Evolutionary conservation across 2,888 invertebrate genomes (phyloP), one percentile per base, ranked within the genome.

Genomic region (Latrodectus hesperus): DNA sequence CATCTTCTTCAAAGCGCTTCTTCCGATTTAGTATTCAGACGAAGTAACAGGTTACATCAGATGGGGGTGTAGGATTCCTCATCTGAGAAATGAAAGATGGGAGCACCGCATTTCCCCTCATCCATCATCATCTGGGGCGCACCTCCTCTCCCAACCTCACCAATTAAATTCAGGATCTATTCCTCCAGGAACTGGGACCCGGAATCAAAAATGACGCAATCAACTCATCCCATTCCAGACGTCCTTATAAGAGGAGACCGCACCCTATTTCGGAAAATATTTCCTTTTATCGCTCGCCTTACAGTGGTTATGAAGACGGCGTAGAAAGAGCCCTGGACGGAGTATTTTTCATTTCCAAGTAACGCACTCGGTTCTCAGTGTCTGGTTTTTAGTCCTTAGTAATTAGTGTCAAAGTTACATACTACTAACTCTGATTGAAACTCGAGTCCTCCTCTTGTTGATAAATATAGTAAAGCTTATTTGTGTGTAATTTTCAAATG

Each of bases 191-290:
- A n/a, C n/a, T 60, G 14, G 60, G 60, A 60, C 10, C 60, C 60
- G 60, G 60, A 60, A 60, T 60, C 60, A 11, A 60, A 60, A 60
- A 60, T 60, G 60, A 60, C 60, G 60, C 60, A 60, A 60, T 60
- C 12, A 38, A 38, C 38, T n/a, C 60, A 12, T 60, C 60, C 60
- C 10, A 11, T 38, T 38, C 4, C 38, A 38, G 38, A 38, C 38
- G 38, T 60, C 60, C 6, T 6, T 11, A 12, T 10, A 60, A 16
- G 60, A n/a, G 60, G 12, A 60, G 12, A 8, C 12, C 12, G 5
- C 12, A n/a, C 60, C 11, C 8, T 60, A 9, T 11, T 60, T n/a
- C 60, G n/a, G 6, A 16, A 60, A 16, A 12, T 60, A 6, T n/a
- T 55, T 10, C 16, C 55, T 16, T 10, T 14, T 55, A 55, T 55